A percentile compares a stretch with the other conserved stretches of the same genome.
Evolutionary conservation across 1,140 invertebrate species (phyloP).

Genomic region (Drosophila hydei): DNA sequence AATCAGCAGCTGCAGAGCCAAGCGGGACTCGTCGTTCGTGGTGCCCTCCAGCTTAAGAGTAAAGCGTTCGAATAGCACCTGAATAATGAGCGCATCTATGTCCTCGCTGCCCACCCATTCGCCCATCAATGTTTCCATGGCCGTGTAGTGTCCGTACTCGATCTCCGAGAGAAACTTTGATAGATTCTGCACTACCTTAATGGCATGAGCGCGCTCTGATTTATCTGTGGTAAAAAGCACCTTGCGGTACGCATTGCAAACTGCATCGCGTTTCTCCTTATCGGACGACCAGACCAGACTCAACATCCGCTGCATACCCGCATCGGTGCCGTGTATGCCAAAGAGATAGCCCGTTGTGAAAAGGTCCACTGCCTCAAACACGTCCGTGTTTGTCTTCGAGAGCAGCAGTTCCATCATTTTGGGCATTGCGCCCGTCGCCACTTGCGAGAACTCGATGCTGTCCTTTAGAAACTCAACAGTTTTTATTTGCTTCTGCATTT

Average conservation of each 20-base stretch:
- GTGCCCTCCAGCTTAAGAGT: slow-evolving; percentile 90
- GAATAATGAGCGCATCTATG: slow-evolving; percentile 85
- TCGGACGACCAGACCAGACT: slow-evolving; percentile 88
- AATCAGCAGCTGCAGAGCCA: slow-evolving; percentile 89
- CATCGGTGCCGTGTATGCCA: slow-evolving; percentile 88
- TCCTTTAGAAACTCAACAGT: slow-evolving; percentile 87
- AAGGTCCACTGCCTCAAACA: slow-evolving; percentile 93
- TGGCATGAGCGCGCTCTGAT: slow-evolving; percentile 81
- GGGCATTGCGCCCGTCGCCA: slow-evolving; percentile 89
- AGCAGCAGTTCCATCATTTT: slow-evolving; percentile 89
- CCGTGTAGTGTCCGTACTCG: slow-evolving; percentile 87
- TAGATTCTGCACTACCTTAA: slow-evolving; percentile 87
- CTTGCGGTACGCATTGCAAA: slow-evolving; percentile 85
- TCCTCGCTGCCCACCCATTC: slow-evolving; percentile 88
- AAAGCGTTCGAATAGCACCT: slow-evolving; percentile 93
- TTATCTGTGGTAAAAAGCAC: slow-evolving; percentile 77
- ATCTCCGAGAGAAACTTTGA: slow-evolving; percentile 86
- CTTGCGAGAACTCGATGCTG: slow-evolving; percentile 87
- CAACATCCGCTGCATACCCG: slow-evolving; percentile 90
- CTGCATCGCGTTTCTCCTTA: slow-evolving; percentile 86
- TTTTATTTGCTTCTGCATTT: slow-evolving; percentile 85
- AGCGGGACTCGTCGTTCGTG: slow-evolving; percentile 87
- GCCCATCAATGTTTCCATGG: slow-evolving; percentile 88
- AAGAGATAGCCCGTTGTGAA: slow-evolving; percentile 92
- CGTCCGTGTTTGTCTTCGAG: slow-evolving; percentile 90